phyloP scores from a whole-genome alignment of 2,113 vertebrate genomes.

The Laticauda laticaudata region DNA sequence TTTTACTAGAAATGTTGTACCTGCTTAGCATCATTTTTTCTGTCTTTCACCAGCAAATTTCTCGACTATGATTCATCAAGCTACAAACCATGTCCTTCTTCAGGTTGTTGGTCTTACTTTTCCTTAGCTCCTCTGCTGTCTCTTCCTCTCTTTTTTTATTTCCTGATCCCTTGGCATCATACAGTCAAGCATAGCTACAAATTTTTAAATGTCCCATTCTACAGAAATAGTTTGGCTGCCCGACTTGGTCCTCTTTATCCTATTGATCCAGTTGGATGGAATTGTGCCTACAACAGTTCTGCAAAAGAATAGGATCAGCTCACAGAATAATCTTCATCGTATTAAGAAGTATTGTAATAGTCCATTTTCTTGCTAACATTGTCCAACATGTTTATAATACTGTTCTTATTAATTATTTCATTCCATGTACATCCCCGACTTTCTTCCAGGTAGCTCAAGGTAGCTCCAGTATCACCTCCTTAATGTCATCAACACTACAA shows the following conservation, averaged over 20 bases:
- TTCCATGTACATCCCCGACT: background rate
- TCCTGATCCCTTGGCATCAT: background rate
- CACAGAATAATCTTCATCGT: background rate
- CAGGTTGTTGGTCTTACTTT: background rate
- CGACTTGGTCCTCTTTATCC: background rate
- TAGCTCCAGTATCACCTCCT: background rate
- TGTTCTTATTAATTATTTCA: too few species aligned
- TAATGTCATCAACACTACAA: background rate
- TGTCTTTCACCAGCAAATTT: background rate
- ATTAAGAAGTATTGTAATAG: background rate
- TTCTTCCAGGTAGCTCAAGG: background rate
- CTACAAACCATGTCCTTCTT: background rate
- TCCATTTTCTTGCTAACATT: background rate
- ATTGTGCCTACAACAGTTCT: background rate
- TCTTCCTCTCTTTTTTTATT: background rate
- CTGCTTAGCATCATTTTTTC: background rate
- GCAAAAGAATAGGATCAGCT: background rate
- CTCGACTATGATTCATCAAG: background rate
- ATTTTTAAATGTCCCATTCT: background rate
- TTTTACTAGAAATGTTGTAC: background rate
- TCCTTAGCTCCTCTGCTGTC: background rate
- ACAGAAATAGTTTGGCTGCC: background rate
- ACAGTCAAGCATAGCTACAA: background rate
- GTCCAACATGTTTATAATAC: background rate
- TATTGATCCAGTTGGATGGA: background rate